phyloP scores from a whole-genome alignment of 2,113 vertebrate genomes.

The Leucoraja erinaceus region DNA sequence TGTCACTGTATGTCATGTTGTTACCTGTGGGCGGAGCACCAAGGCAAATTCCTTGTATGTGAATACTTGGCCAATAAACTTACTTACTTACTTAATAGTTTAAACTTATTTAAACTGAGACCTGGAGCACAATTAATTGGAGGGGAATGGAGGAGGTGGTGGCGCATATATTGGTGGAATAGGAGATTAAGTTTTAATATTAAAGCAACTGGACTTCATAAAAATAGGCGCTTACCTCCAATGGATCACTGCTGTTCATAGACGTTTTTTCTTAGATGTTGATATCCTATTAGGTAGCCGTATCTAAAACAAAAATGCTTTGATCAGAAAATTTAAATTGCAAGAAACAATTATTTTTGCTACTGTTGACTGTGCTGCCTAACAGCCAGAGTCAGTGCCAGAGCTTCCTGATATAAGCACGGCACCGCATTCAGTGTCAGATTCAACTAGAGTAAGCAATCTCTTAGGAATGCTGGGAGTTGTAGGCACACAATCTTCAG shows the following conservation, averaged over 20 bases:
- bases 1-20: too few relatives aligned
- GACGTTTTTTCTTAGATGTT: neutral
- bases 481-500: neutral
- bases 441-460: too few relatives aligned
- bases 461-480: neutral
- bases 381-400: neutral
- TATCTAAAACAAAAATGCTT: neutral
- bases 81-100: too few relatives aligned
- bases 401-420: neutral
- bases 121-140: too few relatives aligned
- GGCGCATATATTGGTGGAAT: neutral
- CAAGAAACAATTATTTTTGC: neutral
- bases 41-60: too few relatives aligned
- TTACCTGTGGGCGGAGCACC: too few relatives aligned
- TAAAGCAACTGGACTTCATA: neutral
- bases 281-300: neutral
- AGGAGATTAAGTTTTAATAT: neutral
- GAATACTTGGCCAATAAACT: too few relatives aligned
- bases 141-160: neutral
- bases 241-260: neutral
- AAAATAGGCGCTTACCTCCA: neutral
- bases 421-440: neutral
- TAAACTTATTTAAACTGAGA: too few relatives aligned
- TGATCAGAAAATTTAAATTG: neutral
- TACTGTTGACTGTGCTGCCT: neutral